phyloP scores from a whole-genome alignment of 2,888 invertebrate genomes.

The Gasteruption jaculator region DNA sequence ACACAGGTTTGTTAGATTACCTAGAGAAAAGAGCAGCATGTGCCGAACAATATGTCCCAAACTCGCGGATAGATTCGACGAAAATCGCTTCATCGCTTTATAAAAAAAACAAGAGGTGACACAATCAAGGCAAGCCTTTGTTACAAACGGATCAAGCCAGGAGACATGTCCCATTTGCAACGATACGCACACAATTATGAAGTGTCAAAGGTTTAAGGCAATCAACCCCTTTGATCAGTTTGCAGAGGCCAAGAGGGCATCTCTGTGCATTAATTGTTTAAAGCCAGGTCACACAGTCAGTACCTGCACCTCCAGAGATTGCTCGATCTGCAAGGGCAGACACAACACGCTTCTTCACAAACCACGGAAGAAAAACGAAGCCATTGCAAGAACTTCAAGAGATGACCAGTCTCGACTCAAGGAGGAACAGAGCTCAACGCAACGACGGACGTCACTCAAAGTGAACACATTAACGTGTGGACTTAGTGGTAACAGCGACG shows the following conservation, averaged over 20 bases:
- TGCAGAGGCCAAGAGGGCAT: background rate
- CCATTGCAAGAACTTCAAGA: too few relatives aligned
- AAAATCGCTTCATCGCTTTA: too few relatives aligned
- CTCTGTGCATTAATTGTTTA: constrained; percentile 5
- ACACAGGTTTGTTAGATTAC: constrained; percentile 4
- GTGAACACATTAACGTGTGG: background rate
- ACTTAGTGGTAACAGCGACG: background rate
- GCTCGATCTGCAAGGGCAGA: constrained; percentile 1
- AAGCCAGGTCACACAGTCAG: background rate
- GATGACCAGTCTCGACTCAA: too few relatives aligned
- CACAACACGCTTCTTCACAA: constrained; percentile 2
- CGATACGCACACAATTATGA: background rate
- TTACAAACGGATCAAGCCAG: too few relatives aligned
- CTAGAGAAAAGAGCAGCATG: constrained; percentile 12
- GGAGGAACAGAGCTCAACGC: background rate
- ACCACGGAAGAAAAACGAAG: too few relatives aligned
- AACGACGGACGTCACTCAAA: background rate
- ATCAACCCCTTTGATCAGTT: background rate
- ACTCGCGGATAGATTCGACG: too few relatives aligned
- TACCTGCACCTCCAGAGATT: background rate
- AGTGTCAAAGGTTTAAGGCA: background rate
- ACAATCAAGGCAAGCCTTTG: too few relatives aligned
- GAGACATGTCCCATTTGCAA: constrained; percentile 4
- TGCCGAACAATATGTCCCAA: too few relatives aligned
- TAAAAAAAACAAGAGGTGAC: too few relatives aligned